Base-by-base conservation (phyloP, 92 coral and sea anemone genomes). In the Epizoanthus ramosus region DNA sequence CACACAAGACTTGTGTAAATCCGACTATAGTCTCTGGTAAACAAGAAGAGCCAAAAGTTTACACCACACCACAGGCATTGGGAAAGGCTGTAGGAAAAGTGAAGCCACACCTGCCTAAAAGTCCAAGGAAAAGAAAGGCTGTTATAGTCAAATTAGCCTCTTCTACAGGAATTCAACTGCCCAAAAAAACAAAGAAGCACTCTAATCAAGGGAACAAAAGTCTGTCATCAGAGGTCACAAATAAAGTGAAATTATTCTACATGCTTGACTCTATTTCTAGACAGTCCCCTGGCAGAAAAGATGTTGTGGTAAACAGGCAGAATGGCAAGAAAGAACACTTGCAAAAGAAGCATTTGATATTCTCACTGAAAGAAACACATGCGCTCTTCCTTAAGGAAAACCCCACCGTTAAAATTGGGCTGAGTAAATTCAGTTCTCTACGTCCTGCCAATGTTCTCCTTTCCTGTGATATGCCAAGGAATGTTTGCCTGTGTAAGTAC, bases 71-170 rank as follows among this genome's bases (percentile, higher is more conserved):
- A 58, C 92, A 89, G 73, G 92, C 89, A 65, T 54, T 85, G n/a
- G 89, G 89, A 73, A 89, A 89, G 68, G 89, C 87, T 47, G 85
- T 86, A 39, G 88, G 90, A 54, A 89, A 76, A 89, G 93, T 86
- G 23, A 89, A 89, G 80, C 56, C 87, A 66, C 85, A 76, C 83
- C 69, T 83, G 75, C 93, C 90, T 58, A 89, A 86, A 83, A 89
- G 92, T 81, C 90, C 92, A 86, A 86, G 87, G 58, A 89, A 89
- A 71, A 80, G 89, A 56, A 89, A 89, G 66, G 90, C n/a, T n/a
- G n/a, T n/a, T n/a, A n/a, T n/a, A n/a, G n/a, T n/a, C n/a, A n/a
- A n/a, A n/a, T n/a, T n/a, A n/a, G n/a, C 93, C 79, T 56, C 90
- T 28, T 22, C 85, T 18, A 41, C 88, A 24, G 87, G 90, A 16